Base-by-base conservation (phyloP, 2,888 invertebrate genomes). In the Archips xylosteana region DNA sequence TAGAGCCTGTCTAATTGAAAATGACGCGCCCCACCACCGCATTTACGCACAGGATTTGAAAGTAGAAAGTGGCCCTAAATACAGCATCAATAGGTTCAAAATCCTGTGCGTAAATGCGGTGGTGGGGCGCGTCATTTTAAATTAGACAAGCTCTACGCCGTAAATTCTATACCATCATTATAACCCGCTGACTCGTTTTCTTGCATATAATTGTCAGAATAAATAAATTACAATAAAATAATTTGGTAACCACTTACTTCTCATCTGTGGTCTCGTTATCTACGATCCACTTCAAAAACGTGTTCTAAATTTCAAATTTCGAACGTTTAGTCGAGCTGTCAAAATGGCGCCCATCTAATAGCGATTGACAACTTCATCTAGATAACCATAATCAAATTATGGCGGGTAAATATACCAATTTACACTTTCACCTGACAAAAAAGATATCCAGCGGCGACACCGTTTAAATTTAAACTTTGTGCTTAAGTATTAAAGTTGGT, bases 361-460 rank as follows among this genome's bases (percentile, higher is more conserved):
- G 78, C 89, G 88, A 91, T 91, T 89, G 92, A 92, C 92, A 87
- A 89, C 84, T 90, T 79, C 88, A 92, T 93, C 91, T 83, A 88
- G 94, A 94, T 94, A 93, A 87, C 79, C 82, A 80, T 93, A 93
- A 93, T 93, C 92, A 85, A 89, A 89, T 89, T 89, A 89, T 85
- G 76, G 78, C 75, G 76, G 76, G 76, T 75, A 74, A 74, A 74
- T 74, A 74, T 34, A 65, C 69, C 65, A 65, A 74, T 23, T 10
- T 36, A 4, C 15, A 12, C 42, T 34, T 65, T 54, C 54, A 54
- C 36, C 32, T 54, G 13, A 1, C 13, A 23, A 73, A 60, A 5
- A 0, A 34, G 6, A 15, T 54, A 32, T 15, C 12, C 3, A 32
- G 9, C n/a, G 0, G 49, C 23, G 15, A 2, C 1, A 0, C 13